phyloP scores from a whole-genome alignment of 1,140 invertebrate species.

The Ips nitidus region DNA sequence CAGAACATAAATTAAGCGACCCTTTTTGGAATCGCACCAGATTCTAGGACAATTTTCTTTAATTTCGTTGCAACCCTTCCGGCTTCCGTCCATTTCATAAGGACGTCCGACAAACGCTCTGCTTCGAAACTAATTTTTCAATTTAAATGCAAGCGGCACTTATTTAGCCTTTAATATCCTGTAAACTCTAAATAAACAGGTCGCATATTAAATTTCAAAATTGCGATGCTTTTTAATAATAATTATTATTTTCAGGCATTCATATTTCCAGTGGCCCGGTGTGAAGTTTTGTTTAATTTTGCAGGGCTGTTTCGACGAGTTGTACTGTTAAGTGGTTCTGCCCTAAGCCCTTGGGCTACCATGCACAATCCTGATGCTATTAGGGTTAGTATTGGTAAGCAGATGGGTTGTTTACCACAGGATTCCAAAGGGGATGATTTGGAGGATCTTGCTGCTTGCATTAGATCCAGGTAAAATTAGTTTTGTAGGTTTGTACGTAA shows the following conservation, averaged over 20 bases:
- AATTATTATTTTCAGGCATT: neutral
- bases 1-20: neutral
- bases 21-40: neutral
- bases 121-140: constrained; percentile 26
- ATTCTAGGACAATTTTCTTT: constrained; percentile 1
- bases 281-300: constrained; percentile 36
- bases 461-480: constrained; percentile 50
- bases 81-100: neutral
- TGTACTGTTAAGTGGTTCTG: constrained; percentile 84
- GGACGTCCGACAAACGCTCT: constrained; percentile 3
- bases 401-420: constrained; percentile 61
- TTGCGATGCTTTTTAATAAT: constrained; percentile 11
- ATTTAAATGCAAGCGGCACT: constrained; percentile 26
- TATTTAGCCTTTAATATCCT: constrained; percentile 19
- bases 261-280: neutral
- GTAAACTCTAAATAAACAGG: constrained; percentile 20
- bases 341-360: constrained; percentile 80
- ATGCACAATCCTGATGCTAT: constrained; percentile 73
- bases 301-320: constrained; percentile 81
- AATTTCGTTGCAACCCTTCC: neutral
- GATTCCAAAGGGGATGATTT: constrained; percentile 44
- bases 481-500: neutral
- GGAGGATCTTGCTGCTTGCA: constrained; percentile 57
- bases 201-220: constrained; percentile 12
- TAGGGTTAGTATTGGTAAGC: constrained; percentile 69